Evolutionary conservation across 1,140 invertebrate genomes (phyloP), one percentile per base, ranked within the genome.

Genomic region (Drosophila hydei): DNA sequence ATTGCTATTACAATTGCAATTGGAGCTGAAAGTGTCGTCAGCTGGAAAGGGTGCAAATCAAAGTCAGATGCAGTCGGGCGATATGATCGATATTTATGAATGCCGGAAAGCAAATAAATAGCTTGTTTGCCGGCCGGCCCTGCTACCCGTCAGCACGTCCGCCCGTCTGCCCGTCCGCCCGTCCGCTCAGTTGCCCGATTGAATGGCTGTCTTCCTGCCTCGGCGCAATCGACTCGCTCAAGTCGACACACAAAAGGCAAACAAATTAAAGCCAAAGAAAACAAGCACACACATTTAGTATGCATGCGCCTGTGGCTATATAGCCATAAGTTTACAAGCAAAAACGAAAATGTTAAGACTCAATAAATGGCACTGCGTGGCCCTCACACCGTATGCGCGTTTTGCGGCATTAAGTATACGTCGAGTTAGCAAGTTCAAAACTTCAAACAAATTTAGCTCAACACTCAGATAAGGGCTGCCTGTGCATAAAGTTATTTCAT

Each of bases 61-160:
- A 68, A 72, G 36, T 42, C 55, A 85, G 62, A 59, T 75, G 72
- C 80, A 74, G 54, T 80, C 80, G 74, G 45, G 73, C 73, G 64
- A 58, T 56, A 67, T 84, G 80, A 79, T 77, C 76, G 80, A 85
- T 84, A 80, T 84, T 85, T 80, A 77, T 77, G 80, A 69, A 79
- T 74, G 68, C 72, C 51, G 60, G 64, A 85, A 70, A 63, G 72
- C 63, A 79, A 79, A 85, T 60, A 85, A 85, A 85, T 84, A 70
- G 43, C 61, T 55, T 59, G 30, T 69, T 74, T 59, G 55, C 55
- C 30, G 21, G 16, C 38, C 23, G 67, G 18, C 43, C n/a, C n/a
- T n/a, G 0, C 27, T 9, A 1, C 8, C 27, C 27, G 7, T 9
- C 3, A 1, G 0, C 30, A 1, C 30, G 1, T 3, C 9, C 1